Evolutionary conservation across 2,113 vertebrate genomes (phyloP), one percentile per base, ranked within the genome.

Genomic region (Misgurnus anguillicaudatus): DNA sequence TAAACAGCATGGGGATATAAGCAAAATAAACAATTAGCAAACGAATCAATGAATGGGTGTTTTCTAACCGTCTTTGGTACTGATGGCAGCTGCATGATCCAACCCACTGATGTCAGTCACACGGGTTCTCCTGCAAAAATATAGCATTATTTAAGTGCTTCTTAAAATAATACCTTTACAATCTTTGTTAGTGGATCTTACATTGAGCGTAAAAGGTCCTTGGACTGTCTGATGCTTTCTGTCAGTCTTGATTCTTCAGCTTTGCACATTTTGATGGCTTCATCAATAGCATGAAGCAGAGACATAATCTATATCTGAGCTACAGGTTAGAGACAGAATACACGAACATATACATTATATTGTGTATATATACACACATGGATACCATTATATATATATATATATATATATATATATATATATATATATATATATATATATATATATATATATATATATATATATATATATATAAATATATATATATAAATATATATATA

Each of bases 211-310:
- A 92, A 21, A 5, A 91, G 63, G 36, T 88, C 85, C 62, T 65
- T 86, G 79, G 83, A 88, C 19, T 78, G 73, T 0, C 84, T 77
- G 83, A 87, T 89, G 0, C 14, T 84, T 17, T 81, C 82, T 3
- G 87, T 80, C 1, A 91, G 84, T 78, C 53, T 86, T 14, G 75
- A 60, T 82, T 92, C 91, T 77, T 93, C 90, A 1, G 17, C 82
- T 85, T 86, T 90, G 79, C 80, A 88, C 1, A 81, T 69, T 72
- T 77, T 81, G 13, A 90, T 84, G 0, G 84, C 82, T 55, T 86
- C 69, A n/a, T 90, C 87, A 0, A 92, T 75, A 9, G 21, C 11
- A 1, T 21, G 83, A 16, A 89, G 73, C 39, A 90, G 41, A 4
- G 89, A 90, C 89, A 91, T 91, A 1, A 9, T 84, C 24, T 42